Conservation (phyloP, 2,888 invertebrate species). For the Cataglyphis albicans region DNA sequence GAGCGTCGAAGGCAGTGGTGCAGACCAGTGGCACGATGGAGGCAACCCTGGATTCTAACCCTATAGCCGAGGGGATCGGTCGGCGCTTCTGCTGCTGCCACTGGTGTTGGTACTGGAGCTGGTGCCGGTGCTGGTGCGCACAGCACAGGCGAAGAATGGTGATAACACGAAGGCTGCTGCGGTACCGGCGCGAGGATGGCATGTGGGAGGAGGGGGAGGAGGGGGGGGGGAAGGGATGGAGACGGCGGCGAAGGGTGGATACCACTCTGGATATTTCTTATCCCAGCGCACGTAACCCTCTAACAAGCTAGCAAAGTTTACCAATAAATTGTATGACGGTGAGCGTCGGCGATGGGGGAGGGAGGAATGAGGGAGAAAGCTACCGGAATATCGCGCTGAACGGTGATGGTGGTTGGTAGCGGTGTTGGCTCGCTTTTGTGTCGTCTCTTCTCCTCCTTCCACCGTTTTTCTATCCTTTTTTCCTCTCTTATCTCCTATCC, state of each 20-base stretch:
- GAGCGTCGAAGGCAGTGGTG: conserved; percentile 83
- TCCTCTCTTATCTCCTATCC: conserved; percentile 25
- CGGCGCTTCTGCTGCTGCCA: conserved; percentile 49
- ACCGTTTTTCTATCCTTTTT: conserved; percentile 36
- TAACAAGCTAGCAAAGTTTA: conserved; percentile 86
- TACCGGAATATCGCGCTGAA: conserved; percentile 79
- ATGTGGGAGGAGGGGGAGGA: neutral
- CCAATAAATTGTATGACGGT: conserved; percentile 86
- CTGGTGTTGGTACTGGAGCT: conserved; percentile 56
- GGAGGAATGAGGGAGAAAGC: conserved; percentile 71
- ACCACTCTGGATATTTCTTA: conserved; percentile 83
- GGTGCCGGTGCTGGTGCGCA: conserved; percentile 64
- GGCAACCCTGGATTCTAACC: conserved; percentile 82
- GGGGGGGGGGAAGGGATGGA: neutral
- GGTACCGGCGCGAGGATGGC: conserved; percentile 26
- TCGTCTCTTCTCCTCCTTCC: conserved; percentile 12
- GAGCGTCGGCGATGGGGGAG: conserved; percentile 72
- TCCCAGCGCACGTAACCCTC: conserved; percentile 85
- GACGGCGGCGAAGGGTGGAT: conserved; percentile 45
- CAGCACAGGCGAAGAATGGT: conserved; percentile 71
- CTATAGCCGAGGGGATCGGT: conserved; percentile 75
- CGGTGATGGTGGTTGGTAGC: conserved; percentile 37
- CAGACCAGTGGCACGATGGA: conserved; percentile 83
- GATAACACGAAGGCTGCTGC: conserved; percentile 58
- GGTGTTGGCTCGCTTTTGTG: conserved; percentile 49